Conservation (phyloP, 2,888 invertebrate species). For the Drosophila atripex region DNA sequence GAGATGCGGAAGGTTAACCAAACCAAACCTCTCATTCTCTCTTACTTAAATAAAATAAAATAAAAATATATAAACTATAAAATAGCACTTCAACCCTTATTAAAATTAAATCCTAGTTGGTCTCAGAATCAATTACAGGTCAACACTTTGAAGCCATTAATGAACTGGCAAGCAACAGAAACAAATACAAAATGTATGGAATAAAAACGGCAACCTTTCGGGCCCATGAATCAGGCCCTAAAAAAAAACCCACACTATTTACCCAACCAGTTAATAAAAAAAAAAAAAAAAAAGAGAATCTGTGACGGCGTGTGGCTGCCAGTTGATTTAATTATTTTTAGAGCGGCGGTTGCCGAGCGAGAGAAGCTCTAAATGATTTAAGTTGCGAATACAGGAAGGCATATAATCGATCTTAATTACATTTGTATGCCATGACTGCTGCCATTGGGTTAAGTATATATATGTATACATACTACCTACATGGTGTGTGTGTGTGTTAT, state of each 20-base stretch:
- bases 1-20: not conserved
- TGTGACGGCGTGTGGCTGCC: conserved; percentile 10
- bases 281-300: not conserved
- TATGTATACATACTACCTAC: not conserved
- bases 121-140: not conserved
- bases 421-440: conserved; percentile 18
- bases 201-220: not conserved
- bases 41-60: no score
- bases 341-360: conserved; percentile 10
- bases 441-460: conserved; percentile 26
- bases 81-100: no score
- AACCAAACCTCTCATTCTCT: no score
- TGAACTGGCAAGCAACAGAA: not conserved
- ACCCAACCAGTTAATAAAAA: conserved; percentile 4
- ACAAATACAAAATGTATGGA: not conserved
- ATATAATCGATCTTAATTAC: conserved; percentile 69
- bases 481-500: not conserved
- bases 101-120: not conserved
- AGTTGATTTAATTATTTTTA: conserved; percentile 51
- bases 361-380: conserved; percentile 49
- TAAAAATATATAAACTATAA: no score
- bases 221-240: not conserved
- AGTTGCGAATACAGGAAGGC: conserved; percentile 34
- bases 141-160: no score
- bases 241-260: not conserved